phyloP scores from a whole-genome alignment of 2,797 vertebrate species.

The Halcyon smyrnensis region DNA sequence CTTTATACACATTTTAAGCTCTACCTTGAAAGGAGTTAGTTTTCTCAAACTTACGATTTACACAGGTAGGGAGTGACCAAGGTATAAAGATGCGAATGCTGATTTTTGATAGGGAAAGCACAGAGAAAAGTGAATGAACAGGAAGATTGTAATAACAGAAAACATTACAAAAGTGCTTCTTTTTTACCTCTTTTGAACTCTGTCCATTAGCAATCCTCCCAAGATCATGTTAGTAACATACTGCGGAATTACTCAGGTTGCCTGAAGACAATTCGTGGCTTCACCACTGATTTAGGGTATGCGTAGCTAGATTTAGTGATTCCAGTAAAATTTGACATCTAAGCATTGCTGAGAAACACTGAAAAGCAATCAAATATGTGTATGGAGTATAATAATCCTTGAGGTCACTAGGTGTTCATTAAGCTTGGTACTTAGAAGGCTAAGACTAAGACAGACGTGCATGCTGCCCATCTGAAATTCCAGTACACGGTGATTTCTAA shows the following conservation, averaged over 20 bases:
- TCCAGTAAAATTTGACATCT: background rate
- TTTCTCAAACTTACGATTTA: background rate
- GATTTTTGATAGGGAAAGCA: background rate
- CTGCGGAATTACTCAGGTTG: background rate
- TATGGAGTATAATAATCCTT: background rate
- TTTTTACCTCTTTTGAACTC: background rate
- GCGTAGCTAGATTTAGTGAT: background rate
- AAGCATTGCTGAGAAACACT: background rate
- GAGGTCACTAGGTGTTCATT: background rate
- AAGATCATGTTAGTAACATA: background rate
- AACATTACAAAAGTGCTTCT: background rate
- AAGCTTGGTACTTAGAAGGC: background rate
- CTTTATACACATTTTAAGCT: background rate
- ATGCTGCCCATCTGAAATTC: background rate
- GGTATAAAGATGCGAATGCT: background rate
- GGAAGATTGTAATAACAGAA: background rate
- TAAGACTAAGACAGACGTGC: background rate
- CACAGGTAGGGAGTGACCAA: background rate
- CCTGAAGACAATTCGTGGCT: background rate
- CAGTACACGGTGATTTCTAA: background rate
- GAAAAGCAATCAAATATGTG: background rate
- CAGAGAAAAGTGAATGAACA: background rate
- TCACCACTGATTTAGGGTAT: background rate
- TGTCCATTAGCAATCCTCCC: background rate
- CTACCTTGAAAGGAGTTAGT: background rate